Evolutionary conservation across 2,888 invertebrate genomes (phyloP).

Genomic region (Zaprionus lineosus): DNA sequence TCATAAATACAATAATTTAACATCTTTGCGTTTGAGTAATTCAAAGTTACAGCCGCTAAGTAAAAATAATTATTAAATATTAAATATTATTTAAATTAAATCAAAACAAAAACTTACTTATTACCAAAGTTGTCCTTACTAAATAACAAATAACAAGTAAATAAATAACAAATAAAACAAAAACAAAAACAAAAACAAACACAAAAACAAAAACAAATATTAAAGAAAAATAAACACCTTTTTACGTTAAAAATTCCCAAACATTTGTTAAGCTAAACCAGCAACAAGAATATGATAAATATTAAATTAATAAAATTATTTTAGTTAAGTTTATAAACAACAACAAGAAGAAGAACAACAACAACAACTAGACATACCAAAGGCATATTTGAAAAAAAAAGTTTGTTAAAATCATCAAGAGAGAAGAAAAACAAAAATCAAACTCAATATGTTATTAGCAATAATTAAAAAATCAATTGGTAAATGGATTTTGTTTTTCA

Average conservation of each 20-base stretch:
- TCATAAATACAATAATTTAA: not conserved
- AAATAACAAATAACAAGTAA: too few species aligned
- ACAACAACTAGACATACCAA: constrained; percentile 81
- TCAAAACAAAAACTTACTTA: too few species aligned
- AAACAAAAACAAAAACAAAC: too few species aligned
- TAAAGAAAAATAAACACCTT: constrained; percentile 38
- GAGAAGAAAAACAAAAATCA: constrained; percentile 31
- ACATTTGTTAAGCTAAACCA: constrained; percentile 60
- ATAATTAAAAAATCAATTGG: constrained; percentile 38
- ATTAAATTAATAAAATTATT: constrained; percentile 42
- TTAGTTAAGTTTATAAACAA: constrained; percentile 59
- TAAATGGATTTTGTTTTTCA: constrained; percentile 22
- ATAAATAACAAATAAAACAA: too few species aligned
- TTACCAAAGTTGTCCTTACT: constrained; percentile 83
- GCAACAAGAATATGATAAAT: constrained; percentile 18
- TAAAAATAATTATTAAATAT: too few species aligned
- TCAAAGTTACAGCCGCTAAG: too few species aligned
- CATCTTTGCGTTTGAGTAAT: constrained; percentile 18
- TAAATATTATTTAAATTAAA: too few species aligned
- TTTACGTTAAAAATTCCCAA: constrained; percentile 60
- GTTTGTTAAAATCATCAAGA: constrained; percentile 28
- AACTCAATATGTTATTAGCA: constrained; percentile 50
- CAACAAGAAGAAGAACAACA: constrained; percentile 50
- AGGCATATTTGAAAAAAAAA: constrained; percentile 80
- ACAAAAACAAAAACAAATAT: too few species aligned